Conservation (phyloP, 2,888 invertebrate genomes). For the Gastracanthus pulcherrimus region DNA sequence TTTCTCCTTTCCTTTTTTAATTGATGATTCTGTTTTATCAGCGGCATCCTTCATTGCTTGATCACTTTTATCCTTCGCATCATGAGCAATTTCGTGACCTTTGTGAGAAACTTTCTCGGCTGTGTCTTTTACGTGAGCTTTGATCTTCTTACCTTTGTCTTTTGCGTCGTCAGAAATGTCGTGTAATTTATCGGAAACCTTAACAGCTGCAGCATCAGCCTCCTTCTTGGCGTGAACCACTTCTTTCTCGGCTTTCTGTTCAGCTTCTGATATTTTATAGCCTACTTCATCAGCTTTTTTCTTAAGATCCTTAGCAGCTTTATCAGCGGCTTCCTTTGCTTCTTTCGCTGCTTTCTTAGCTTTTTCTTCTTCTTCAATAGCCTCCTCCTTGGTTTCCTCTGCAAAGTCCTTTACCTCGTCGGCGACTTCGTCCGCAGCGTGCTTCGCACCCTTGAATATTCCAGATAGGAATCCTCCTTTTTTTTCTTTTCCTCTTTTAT, state of each 20-base stretch:
- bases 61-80: not conserved
- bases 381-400: constrained; percentile 63
- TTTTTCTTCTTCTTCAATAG: constrained; percentile 58
- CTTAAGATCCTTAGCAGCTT: constrained; percentile 54
- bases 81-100: not conserved
- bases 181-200: constrained; percentile 51
- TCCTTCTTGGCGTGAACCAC: not conserved
- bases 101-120: not conserved
- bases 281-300: not conserved
- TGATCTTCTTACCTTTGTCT: not conserved
- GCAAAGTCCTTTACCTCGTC: constrained; percentile 71
- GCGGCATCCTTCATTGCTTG: constrained; percentile 50
- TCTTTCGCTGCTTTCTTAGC: not conserved
- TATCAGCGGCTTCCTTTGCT: no score
- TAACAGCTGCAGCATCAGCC: not conserved
- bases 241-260: not conserved
- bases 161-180: constrained; percentile 61
- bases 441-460: constrained; percentile 59
- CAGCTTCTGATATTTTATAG: no score
- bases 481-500: constrained; percentile 58
- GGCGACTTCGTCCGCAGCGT: constrained; percentile 53
- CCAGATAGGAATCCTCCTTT: constrained; percentile 63
- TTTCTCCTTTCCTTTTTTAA: constrained; percentile 62
- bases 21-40: constrained; percentile 72
- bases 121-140: not conserved